phyloP scores from a whole-genome alignment of 2,888 invertebrate genomes.

The Drosophila affinis region DNA sequence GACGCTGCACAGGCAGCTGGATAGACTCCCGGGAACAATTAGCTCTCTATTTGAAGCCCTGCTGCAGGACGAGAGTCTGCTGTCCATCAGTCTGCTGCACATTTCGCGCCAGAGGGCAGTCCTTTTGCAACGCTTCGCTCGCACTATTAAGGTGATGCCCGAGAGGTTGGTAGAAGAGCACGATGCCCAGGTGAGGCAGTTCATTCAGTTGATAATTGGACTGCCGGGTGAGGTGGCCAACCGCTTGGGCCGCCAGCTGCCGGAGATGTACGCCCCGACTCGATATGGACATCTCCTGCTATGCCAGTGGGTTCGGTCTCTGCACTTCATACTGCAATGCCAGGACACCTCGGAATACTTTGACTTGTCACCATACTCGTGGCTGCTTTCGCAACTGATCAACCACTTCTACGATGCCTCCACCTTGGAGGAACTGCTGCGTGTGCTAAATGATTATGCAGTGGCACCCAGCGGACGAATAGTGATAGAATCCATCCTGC shows the following conservation, averaged over 20 bases:
- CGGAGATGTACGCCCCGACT: constrained; percentile 86
- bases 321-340: constrained; percentile 86
- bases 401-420: constrained; percentile 84
- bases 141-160: constrained; percentile 65
- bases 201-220: constrained; percentile 87
- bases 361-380: constrained; percentile 83
- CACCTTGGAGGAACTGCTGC: constrained; percentile 85
- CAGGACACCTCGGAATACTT: constrained; percentile 50
- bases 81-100: constrained; percentile 72
- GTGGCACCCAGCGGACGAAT: constrained; percentile 32
- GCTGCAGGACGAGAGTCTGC: constrained; percentile 69
- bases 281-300: constrained; percentile 86
- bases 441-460: constrained; percentile 84
- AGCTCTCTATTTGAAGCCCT: constrained; percentile 62
- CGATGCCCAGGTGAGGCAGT: constrained; percentile 84
- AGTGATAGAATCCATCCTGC: constrained; percentile 84
- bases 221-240: constrained; percentile 90
- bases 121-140: constrained; percentile 54
- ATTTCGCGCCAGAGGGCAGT: constrained; percentile 60
- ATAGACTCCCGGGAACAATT: constrained; percentile 46
- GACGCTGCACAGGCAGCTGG: constrained; percentile 57
- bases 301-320: constrained; percentile 86
- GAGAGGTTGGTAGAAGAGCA: constrained; percentile 62
- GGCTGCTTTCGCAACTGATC: constrained; percentile 87
- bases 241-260: constrained; percentile 85